A percentile compares a stretch with the other conserved stretches of the same genome.
These are phyloP conservation scores for Danio rerio DNA, from an alignment of 2,113 vertebrate genomes.

Conservation along the genomic window GRCz12tu NC_133183.1:31422501-31423000, in stretches of 20 bases:
- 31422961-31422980: slow-evolving; percentile 34
- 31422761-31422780: slow-evolving; percentile 4
- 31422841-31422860: background rate
- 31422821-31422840: background rate
- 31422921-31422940: slow-evolving; percentile 46
- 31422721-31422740: slow-evolving; percentile 29
- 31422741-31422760: background rate
- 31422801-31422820: background rate
- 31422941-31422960: slow-evolving; percentile 49
- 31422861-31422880: background rate
- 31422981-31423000: slow-evolving; percentile 30
- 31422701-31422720: slow-evolving; percentile 50
- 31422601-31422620: slow-evolving; percentile 53
- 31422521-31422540: slow-evolving; percentile 56
- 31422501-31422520: slow-evolving; percentile 57
- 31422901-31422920: background rate
- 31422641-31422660: slow-evolving; percentile 39
- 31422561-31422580: slow-evolving; percentile 56
- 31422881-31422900: slow-evolving; percentile 27
- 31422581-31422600: slow-evolving; percentile 40
- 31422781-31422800: slow-evolving; percentile 3
- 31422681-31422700: slow-evolving; percentile 30
- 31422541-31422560: slow-evolving; percentile 47
- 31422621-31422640: slow-evolving; percentile 40
- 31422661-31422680: slow-evolving; percentile 50